Base-by-base conservation (phyloP, 2,797 vertebrate genomes). In the Cirrhinus molitorella region DNA sequence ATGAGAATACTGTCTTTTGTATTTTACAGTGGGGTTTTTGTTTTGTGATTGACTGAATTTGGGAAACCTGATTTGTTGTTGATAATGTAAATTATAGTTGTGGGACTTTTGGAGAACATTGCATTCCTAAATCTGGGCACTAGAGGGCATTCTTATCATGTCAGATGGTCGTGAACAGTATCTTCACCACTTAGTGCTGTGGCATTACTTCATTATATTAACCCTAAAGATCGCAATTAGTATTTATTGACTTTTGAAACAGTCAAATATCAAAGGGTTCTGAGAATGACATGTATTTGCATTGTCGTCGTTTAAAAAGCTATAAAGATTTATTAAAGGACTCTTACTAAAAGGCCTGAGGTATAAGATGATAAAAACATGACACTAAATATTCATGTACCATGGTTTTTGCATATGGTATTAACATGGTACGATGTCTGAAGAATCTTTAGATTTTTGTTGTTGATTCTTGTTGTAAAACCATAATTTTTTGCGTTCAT, bases 81-180 rank as follows among this genome's bases (percentile, higher is more conserved):
- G n/a, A 43, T 55, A 13, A 21, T n/a, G n/a, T n/a, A n/a, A n/a
- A n/a, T n/a, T n/a, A n/a, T n/a, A n/a, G n/a, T n/a, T n/a, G n/a
- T n/a, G n/a, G n/a, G n/a, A n/a, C n/a, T n/a, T 65, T 65, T 63
- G 3, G 5, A 53, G 3, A 9, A 31, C 34, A 45, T 16, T 45
- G 31, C 43, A 55, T 21, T n/a, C 19, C 17, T 65, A 51, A 31
- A 28, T 81, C 3, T 74, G n/a, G 23, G 81, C 91, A 89, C 88
- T 65, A 88, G 91, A 90, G 89, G 90, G 86, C 88, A 78, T 37
- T 77, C 76, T 85, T 83, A 82, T 73, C 85, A 45, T 88, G 85
- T 79, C 37, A 67, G 34, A 88, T 80, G 16, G 31, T 31, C 57
- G 2, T 12, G n/a, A 68, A 57, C 65, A 57, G 17, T 19, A 12